Evolutionary conservation across 1,140 invertebrate species (phyloP), one percentile per base, ranked within the genome.

Genomic region (Drosophila triauraria): DNA sequence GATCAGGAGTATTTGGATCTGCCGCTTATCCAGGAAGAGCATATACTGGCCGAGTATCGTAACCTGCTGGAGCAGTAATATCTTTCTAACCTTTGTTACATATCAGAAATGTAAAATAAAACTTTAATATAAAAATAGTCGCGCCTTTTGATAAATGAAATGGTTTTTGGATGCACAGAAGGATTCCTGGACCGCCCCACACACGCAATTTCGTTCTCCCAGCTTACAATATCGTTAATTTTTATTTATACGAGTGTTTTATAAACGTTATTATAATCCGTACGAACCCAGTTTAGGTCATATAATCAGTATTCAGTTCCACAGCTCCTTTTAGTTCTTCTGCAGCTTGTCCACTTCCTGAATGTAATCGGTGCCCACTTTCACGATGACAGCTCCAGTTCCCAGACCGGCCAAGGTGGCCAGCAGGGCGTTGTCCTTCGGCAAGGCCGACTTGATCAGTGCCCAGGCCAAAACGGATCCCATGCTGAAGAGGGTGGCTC

Each of bases 381-480:
- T 94, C 4, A 96, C 93, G 17, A 96, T 81, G 2, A 93, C 93
- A 17, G 95, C 79, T 13, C 95, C 95, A 17, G 95, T 94, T 42
- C 93, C 93, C n/a, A 96, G 67, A 10, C 95, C 96, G 42, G 94
- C 93, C 27, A 95, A 48, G 1, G 95, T 95, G 47, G 91, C 91
- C 1, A 95, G 93, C n/a, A 94, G 82, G 9, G 94, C 83, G 46
- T 95, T 94, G 86, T 95, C 96, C 72, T 94, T 93, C 6, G 96
- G 96, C 32, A 96, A 78, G 38, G 96, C 83, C 20, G 95, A 95
- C 80, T 96, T 94, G 27, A 96, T 92, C 27, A 97, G 94, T 2
- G 96, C 96, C 95, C 96, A 96, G 32, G 95, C 93, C 5, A 97
- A 92, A 7, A 97, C 95, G 1, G 96, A 96, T 23, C 96, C 96